phyloP scores from a whole-genome alignment of 1,140 invertebrate genomes.

The Samia ricini region DNA sequence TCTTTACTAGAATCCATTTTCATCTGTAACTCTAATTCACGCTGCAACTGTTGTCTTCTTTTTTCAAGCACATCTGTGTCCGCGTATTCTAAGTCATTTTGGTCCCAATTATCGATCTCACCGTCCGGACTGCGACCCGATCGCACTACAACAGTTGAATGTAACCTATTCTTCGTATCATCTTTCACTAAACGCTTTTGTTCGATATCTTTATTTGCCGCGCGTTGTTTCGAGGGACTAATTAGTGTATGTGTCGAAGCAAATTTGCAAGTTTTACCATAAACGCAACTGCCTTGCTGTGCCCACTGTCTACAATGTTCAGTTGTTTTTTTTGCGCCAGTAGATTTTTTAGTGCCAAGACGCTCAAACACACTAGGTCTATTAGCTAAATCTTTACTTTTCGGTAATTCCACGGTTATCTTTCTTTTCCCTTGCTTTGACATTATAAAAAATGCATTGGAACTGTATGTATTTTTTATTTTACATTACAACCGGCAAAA shows the following conservation, averaged over 20 bases:
- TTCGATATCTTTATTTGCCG: constrained; percentile 83
- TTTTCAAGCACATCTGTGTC: constrained; percentile 89
- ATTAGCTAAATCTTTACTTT: constrained; percentile 81
- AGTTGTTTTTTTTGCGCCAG: constrained; percentile 73
- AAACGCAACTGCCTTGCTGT: constrained; percentile 85
- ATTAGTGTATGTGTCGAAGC: constrained; percentile 84
- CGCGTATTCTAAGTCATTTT: constrained; percentile 88
- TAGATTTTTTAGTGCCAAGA: constrained; percentile 85
- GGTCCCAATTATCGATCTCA: constrained; percentile 87
- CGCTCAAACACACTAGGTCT: constrained; percentile 89
- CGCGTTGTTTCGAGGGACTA: constrained; percentile 84
- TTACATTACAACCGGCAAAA: constrained; percentile 36
- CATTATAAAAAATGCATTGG: constrained; percentile 75
- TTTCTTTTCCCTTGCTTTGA: constrained; percentile 88
- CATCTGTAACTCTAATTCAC: constrained; percentile 87
- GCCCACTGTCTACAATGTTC: constrained; percentile 87
- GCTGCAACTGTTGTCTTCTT: constrained; percentile 85
- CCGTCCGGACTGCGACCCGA: constrained; percentile 81
- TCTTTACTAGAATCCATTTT: constrained; percentile 80
- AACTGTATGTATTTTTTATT: constrained; percentile 66
- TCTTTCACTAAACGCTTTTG: constrained; percentile 79
- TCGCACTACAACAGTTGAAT: constrained; percentile 81
- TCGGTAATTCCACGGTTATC: constrained; percentile 86
- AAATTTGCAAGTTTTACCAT: constrained; percentile 87
- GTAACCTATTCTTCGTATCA: constrained; percentile 81